Base-by-base conservation (phyloP, 2,797 vertebrate genomes). In the Sebastes jordani region DNA sequence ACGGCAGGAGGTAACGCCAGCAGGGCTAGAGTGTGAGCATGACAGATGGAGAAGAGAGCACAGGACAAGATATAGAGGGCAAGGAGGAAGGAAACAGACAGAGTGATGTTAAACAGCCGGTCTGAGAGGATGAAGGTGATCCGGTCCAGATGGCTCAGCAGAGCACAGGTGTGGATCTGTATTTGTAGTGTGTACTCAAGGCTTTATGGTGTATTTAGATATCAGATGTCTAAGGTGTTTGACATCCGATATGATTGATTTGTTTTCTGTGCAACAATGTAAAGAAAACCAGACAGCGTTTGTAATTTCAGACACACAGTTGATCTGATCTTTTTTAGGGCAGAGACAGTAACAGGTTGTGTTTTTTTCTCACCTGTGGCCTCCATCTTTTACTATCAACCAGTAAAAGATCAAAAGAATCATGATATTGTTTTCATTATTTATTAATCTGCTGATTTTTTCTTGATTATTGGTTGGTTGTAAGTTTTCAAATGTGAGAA, bases 11-110 rank as follows among this genome's bases (percentile, higher is more conserved):
- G 81, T 73, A 63, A 62, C 34, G 4, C 54, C 80, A 58, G 84
- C 71, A 42, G 82, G 78, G 61, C 66, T 36, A 32, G 81, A 55
- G 80, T 60, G 29, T 56, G 83, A 74, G 78, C 10, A 6, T 77
- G 81, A 84, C 85, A 91, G 91, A 91, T 93, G 86, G 90, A 84
- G 71, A 49, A 71, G 68, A 7, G 69, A 83, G 70, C 68, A 9
- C 55, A 54, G 84, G 80, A 70, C 69, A 75, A 75, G 32, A 74
- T 34, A 29, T 18, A 65, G 73, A 87, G 86, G 72, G 72, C 76
- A 71, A 78, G 77, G 64, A 85, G 72, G 71, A 60, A 76, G 69
- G 58, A 52, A 74, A 64, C 56, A 46, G 73, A 69, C 11, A 46
- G 63, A 32, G 72, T 25, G 30, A 84, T 25, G 67, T 73, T 70